phyloP scores from a whole-genome alignment of 1,140 invertebrate genomes.

The Saccostrea echinata region DNA sequence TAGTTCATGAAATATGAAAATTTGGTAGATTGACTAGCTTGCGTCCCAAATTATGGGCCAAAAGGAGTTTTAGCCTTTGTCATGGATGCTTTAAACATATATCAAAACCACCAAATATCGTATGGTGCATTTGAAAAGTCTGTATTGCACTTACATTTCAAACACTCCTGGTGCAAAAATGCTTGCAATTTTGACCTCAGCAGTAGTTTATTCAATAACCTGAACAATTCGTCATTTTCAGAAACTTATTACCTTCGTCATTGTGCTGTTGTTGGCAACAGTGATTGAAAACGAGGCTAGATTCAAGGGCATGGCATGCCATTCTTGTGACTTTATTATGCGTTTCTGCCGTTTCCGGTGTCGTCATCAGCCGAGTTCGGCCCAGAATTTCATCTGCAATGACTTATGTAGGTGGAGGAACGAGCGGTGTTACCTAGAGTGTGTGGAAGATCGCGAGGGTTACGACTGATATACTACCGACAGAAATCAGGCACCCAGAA shows the following conservation, averaged over 20 bases:
- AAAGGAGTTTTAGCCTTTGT: too few species aligned
- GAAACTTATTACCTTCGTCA: not conserved
- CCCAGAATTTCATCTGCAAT: not conserved
- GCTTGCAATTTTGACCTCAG: not conserved
- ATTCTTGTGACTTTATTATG: not conserved
- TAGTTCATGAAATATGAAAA: too few species aligned
- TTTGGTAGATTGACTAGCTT: too few species aligned
- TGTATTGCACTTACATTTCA: too few species aligned
- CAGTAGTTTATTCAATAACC: not conserved
- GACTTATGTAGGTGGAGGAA: not conserved
- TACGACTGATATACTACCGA: too few species aligned
- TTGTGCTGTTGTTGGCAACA: not conserved
- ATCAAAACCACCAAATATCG: not conserved
- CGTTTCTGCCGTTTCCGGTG: not conserved
- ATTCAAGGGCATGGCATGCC: not conserved
- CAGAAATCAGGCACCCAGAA: too few species aligned
- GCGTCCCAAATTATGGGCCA: not conserved
- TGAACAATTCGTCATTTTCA: not conserved
- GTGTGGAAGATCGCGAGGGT: not conserved
- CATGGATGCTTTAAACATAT: too few species aligned
- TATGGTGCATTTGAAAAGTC: not conserved
- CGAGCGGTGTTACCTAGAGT: slow-evolving; percentile 8
- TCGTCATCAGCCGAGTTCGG: not conserved
- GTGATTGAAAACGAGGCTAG: not conserved
- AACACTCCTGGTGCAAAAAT: not conserved